phyloP scores from a whole-genome alignment of 2,888 invertebrate genomes.

The Odontothrips loti region DNA sequence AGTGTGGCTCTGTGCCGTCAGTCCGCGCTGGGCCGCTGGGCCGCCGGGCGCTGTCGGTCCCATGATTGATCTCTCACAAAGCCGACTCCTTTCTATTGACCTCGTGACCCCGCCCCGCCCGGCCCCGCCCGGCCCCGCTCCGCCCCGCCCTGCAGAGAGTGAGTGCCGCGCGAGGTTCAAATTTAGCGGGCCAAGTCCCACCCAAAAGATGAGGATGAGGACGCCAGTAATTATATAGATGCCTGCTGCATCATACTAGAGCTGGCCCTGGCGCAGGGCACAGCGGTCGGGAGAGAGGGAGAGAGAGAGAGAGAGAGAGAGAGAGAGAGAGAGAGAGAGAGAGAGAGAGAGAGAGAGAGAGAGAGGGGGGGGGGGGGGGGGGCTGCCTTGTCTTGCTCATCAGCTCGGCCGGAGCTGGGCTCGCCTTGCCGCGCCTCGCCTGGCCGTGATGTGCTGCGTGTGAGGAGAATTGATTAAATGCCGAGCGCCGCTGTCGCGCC shows the following conservation, averaged over 20 bases:
- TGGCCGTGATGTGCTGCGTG: conserved; percentile 9
- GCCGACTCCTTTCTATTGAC: conserved; percentile 24
- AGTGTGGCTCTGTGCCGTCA: too few relatives aligned
- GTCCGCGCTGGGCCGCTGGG: background rate
- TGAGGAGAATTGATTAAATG: conserved; percentile 25
- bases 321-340: conserved; percentile 9
- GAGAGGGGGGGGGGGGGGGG: background rate
- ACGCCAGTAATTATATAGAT: conserved; percentile 11
- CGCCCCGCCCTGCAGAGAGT: background rate
- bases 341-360: background rate
- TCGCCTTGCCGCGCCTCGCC: background rate
- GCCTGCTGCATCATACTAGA: conserved; percentile 17
- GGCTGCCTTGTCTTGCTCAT: background rate
- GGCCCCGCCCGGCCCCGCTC: background rate
- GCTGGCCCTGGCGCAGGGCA: too few relatives aligned
- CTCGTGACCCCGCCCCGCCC: background rate
- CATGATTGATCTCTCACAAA: conserved; percentile 23
- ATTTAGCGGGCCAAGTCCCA: conserved; percentile 24
- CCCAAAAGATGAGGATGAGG: conserved; percentile 10
- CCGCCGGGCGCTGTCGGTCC: background rate
- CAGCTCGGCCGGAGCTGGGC: background rate
- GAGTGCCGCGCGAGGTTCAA: conserved; percentile 8
- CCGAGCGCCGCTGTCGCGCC: conserved; percentile 22
- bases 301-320: conserved; percentile 7
- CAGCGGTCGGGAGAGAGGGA: background rate